phyloP scores from a whole-genome alignment of 1,140 invertebrate species.

The Lysiphlebus fabarum region DNA sequence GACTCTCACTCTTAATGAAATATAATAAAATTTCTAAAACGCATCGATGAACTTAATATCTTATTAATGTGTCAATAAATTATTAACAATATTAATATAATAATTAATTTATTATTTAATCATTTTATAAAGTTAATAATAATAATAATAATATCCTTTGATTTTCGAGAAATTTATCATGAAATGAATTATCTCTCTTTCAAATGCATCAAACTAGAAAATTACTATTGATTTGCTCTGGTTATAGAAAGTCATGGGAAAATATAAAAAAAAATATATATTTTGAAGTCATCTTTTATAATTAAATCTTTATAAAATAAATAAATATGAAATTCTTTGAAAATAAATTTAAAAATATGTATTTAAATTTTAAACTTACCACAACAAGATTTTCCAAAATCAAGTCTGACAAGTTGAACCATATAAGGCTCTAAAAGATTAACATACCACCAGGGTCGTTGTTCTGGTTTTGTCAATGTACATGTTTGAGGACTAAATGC shows the following conservation, averaged over 20 bases:
- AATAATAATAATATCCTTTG: too few relatives aligned
- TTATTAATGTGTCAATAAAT: not conserved
- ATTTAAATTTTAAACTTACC: constrained; percentile 62
- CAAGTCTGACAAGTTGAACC: constrained; percentile 87
- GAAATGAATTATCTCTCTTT: too few relatives aligned
- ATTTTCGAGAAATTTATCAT: not conserved
- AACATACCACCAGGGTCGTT: constrained; percentile 92
- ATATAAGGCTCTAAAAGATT: constrained; percentile 92
- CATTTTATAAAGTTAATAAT: too few relatives aligned
- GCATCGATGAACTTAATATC: constrained; percentile 15
- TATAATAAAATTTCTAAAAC: constrained; percentile 36
- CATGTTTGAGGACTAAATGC: constrained; percentile 82
- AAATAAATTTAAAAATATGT: too few relatives aligned
- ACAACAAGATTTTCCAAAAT: constrained; percentile 90
- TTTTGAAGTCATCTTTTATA: constrained; percentile 5
- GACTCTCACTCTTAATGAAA: constrained; percentile 37
- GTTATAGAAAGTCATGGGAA: constrained; percentile 27
- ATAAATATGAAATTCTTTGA: too few relatives aligned
- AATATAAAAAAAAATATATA: constrained; percentile 14
- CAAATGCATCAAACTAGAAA: not conserved
- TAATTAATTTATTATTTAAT: not conserved
- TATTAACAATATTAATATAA: not conserved
- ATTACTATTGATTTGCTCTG: constrained; percentile 31
- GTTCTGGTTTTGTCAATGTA: constrained; percentile 78
- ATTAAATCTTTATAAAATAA: not conserved